Evolutionary conservation across 1,140 invertebrate genomes (phyloP).

Genomic region (Drosophila mauritiana): DNA sequence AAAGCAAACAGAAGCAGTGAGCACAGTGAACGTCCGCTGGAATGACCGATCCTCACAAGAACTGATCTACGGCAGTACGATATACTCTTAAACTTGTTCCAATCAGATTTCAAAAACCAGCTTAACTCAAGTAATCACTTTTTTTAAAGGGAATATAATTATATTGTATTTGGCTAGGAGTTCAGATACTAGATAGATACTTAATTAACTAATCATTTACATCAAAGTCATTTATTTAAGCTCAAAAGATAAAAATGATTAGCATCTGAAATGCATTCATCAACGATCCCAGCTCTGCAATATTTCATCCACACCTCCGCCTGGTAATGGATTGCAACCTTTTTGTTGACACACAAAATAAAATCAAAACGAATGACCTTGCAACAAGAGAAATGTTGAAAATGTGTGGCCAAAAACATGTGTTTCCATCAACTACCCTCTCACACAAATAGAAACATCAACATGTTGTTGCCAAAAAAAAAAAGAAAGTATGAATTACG

Average conservation of each 20-base stretch:
- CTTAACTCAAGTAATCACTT: not conserved
- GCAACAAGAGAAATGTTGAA: slow-evolving; percentile 56
- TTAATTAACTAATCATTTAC: no score
- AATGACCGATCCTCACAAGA: not conserved
- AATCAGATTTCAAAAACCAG: no score
- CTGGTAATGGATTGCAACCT: slow-evolving; percentile 13
- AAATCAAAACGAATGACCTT: slow-evolving; percentile 81
- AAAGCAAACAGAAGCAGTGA: slow-evolving; percentile 24
- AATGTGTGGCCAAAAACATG: slow-evolving; percentile 57
- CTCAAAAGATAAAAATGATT: not conserved
- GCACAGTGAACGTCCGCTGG: not conserved
- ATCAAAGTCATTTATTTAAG: not conserved
- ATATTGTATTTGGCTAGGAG: not conserved
- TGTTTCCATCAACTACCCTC: slow-evolving; percentile 32
- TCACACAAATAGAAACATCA: slow-evolving; percentile 36
- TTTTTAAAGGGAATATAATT: not conserved
- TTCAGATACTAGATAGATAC: no score
- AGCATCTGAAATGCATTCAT: not conserved
- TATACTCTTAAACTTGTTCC: no score
- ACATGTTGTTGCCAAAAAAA: slow-evolving; percentile 63
- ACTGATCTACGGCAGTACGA: no score
- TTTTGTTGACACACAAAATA: slow-evolving; percentile 77
- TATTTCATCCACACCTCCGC: not conserved
- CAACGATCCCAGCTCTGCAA: not conserved
- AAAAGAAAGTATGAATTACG: slow-evolving; percentile 9